Evolutionary conservation across 2,113 vertebrate species (phyloP).

Genomic region (Pelecanus crispus): DNA sequence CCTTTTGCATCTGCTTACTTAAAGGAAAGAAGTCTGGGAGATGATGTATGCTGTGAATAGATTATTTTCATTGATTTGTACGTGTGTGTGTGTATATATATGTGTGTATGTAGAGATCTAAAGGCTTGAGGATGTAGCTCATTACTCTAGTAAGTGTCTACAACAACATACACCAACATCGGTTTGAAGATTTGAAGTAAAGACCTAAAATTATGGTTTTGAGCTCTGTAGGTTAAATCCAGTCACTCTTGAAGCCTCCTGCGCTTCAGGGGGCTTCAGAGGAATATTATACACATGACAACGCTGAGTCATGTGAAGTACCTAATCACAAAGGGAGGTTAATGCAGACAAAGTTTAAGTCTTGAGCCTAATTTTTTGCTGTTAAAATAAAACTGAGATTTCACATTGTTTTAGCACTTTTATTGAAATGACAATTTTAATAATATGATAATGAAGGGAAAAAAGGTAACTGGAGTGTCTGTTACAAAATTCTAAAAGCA

Average conservation of each 20-base stretch:
- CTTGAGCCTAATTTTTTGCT: background rate
- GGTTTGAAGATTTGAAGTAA: background rate
- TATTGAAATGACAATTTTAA: background rate
- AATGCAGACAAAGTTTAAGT: background rate
- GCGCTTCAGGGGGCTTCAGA: background rate
- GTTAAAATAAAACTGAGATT: background rate
- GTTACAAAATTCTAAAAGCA: background rate
- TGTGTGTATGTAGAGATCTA: fast-evolving
- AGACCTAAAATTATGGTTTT: background rate
- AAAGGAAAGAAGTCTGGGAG: background rate
- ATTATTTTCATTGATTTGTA: background rate
- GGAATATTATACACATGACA: background rate
- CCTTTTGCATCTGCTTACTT: background rate
- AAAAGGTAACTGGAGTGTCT: background rate
- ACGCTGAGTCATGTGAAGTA: background rate
- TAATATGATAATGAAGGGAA: background rate
- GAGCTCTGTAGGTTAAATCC: background rate
- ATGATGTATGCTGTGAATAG: background rate
- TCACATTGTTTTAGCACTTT: background rate
- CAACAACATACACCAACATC: background rate
- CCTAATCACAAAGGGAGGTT: background rate
- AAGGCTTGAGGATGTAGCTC: background rate
- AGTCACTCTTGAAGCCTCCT: background rate
- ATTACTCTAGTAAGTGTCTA: background rate
- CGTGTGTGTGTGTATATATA: background rate